Percentiles rank a stretch among this genome's conserved stretches.
phyloP scores from a whole-genome alignment of 1,140 invertebrate genomes.

The Nasonia longicornis region DNA sequence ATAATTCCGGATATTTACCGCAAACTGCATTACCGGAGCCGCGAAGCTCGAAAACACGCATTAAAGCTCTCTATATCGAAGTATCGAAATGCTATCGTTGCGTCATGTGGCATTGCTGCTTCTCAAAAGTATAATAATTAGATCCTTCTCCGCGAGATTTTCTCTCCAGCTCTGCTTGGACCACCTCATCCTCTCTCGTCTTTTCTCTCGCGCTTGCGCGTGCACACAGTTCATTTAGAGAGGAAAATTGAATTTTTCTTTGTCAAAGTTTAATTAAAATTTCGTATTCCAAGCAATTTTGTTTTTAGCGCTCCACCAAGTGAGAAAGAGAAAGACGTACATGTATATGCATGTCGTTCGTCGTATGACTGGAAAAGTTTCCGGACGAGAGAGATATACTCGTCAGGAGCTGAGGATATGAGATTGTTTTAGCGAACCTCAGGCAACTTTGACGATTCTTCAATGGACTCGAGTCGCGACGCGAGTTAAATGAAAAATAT shows the following conservation, averaged over 20 bases:
- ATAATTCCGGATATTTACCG: no score
- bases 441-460: slow-evolving; percentile 34
- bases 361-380: slow-evolving; percentile 7
- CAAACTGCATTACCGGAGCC: no score
- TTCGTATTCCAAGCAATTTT: not conserved
- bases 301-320: not conserved
- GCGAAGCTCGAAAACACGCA: no score
- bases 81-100: no score
- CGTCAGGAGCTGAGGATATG: not conserved
- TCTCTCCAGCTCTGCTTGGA: no score
- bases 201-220: not conserved
- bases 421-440: slow-evolving; percentile 8
- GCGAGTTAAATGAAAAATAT: slow-evolving; percentile 36
- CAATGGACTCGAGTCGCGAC: not conserved
- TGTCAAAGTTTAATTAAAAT: slow-evolving; percentile 32
- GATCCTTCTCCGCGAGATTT: not conserved
- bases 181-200: not conserved
- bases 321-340: not conserved
- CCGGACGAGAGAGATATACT: not conserved
- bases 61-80: no score
- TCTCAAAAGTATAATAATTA: no score
- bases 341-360: not conserved
- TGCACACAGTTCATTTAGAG: not conserved
- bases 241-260: slow-evolving; percentile 22
- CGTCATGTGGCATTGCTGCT: no score